phyloP scores from a whole-genome alignment of 2,888 invertebrate species.

The Toxonevra muliebris region DNA sequence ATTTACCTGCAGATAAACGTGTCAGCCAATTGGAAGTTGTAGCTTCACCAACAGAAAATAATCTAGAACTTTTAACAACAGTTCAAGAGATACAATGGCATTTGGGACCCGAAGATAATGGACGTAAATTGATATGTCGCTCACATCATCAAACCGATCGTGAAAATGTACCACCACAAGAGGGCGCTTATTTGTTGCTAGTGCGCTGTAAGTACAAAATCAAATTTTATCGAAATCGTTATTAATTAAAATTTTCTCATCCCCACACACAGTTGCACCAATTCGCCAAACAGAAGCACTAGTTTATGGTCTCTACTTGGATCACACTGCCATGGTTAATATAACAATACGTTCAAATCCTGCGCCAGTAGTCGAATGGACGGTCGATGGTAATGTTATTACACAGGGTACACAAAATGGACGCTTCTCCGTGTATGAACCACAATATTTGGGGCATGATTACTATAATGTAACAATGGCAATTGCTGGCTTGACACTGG shows the following conservation, averaged over 20 bases:
- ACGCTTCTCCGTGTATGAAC: slow-evolving; percentile 59
- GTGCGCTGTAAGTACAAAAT: slow-evolving; percentile 69
- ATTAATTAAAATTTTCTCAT: not conserved
- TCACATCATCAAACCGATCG: slow-evolving; percentile 70
- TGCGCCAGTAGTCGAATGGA: slow-evolving; percentile 75
- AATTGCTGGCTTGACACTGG: slow-evolving; percentile 74
- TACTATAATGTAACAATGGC: slow-evolving; percentile 75
- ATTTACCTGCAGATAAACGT: slow-evolving; percentile 71
- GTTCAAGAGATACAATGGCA: slow-evolving; percentile 73
- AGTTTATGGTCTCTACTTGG: slow-evolving; percentile 79
- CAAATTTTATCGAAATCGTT: not conserved
- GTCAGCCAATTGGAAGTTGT: slow-evolving; percentile 67
- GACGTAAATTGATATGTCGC: slow-evolving; percentile 72
- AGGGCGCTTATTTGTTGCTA: slow-evolving; percentile 62
- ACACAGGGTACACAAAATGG: slow-evolving; percentile 65
- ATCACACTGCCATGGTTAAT: slow-evolving; percentile 75
- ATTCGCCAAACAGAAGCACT: slow-evolving; percentile 70
- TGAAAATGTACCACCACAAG: slow-evolving; percentile 57
- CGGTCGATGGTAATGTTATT: slow-evolving; percentile 68
- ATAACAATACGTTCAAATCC: slow-evolving; percentile 81
- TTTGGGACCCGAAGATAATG: slow-evolving; percentile 73
- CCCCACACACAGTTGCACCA: slow-evolving; percentile 70
- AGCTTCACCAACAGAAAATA: slow-evolving; percentile 64
- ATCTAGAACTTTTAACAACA: slow-evolving; percentile 71
- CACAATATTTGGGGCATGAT: slow-evolving; percentile 68